phyloP scores from a whole-genome alignment of 2,888 invertebrate species.

The Frankliniella fusca region DNA sequence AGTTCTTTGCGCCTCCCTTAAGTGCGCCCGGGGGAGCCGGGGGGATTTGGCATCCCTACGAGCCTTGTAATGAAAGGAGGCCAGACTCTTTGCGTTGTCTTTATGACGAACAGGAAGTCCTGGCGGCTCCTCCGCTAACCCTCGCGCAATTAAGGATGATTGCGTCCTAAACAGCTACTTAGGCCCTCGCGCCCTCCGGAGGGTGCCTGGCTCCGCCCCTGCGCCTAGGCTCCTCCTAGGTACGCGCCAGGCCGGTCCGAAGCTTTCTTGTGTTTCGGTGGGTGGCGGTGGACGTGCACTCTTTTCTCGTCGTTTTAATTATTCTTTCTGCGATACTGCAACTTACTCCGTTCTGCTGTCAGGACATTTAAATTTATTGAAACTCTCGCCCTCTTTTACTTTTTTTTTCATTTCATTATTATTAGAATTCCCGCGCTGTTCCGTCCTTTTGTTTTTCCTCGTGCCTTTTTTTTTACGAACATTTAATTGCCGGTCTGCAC shows the following conservation, averaged over 20 bases:
- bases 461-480: constrained; percentile 23
- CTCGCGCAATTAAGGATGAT: constrained; percentile 17
- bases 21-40: background rate
- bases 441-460: background rate
- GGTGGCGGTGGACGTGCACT: too few species aligned
- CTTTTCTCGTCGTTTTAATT: too few species aligned
- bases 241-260: too few species aligned
- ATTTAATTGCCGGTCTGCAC: background rate
- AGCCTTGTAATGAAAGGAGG: background rate
- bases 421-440: constrained; percentile 25
- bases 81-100: background rate
- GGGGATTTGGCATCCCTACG: background rate
- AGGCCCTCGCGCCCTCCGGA: background rate
- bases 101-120: constrained; percentile 8
- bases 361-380: constrained; percentile 30
- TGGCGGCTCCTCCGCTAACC: background rate
- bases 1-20: background rate
- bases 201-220: too few species aligned
- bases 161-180: constrained; percentile 16
- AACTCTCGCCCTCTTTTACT: constrained; percentile 14
- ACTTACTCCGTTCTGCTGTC: background rate
- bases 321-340: too few species aligned
- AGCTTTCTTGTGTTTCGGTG: too few species aligned
- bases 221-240: too few species aligned
- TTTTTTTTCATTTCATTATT: constrained; percentile 16